Evolutionary conservation across 2,113 vertebrate species (phyloP).

Genomic region (Aegypius monachus): DNA sequence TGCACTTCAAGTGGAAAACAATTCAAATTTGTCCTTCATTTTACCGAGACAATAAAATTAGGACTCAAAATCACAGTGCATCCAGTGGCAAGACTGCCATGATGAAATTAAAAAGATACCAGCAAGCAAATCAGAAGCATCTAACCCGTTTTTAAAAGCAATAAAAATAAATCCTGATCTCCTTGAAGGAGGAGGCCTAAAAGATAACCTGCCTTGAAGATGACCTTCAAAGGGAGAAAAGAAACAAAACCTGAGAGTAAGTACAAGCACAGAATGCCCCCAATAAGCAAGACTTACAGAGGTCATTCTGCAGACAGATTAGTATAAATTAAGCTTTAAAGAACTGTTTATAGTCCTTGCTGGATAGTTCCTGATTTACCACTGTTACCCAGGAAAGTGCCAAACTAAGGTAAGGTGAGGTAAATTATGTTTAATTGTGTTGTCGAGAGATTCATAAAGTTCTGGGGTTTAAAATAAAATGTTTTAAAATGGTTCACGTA

Average conservation of each 20-base stretch:
- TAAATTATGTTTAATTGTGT: background rate
- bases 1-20: background rate
- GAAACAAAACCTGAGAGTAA: background rate
- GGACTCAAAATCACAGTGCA: background rate
- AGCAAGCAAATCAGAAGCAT: background rate
- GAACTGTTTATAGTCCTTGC: background rate
- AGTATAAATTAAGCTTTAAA: background rate
- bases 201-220: background rate
- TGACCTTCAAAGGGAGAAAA: background rate
- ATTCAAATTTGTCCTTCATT: background rate
- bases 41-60: background rate
- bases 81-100: background rate
- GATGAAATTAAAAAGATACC: slow-evolving; percentile 5
- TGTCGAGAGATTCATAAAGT: background rate
- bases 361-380: background rate
- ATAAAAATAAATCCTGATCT: background rate
- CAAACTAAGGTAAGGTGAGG: background rate
- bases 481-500: background rate
- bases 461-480: background rate
- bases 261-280: background rate
- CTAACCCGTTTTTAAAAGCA: background rate
- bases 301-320: background rate
- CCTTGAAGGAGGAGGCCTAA: background rate
- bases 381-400: background rate
- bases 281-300: background rate